A percentile compares a stretch with the other conserved stretches of the same genome.
Conservation (phyloP, 2,797 vertebrate genomes). For the Schizopygopsis malacanthus region DNA sequence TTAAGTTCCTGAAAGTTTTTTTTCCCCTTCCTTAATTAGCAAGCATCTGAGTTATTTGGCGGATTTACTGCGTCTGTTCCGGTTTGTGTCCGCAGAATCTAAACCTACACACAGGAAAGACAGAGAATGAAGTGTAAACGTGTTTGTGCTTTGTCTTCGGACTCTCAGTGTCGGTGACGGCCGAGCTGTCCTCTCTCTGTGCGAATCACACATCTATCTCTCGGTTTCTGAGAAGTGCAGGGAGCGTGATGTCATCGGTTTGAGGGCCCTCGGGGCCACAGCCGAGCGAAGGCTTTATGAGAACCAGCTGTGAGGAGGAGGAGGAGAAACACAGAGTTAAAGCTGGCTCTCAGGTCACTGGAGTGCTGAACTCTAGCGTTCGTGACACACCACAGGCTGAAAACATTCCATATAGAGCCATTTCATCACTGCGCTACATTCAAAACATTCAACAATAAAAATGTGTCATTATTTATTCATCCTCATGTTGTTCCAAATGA, state of each 20-base stretch:
- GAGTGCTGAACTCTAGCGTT: constrained; percentile 36
- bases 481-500: background rate
- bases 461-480: background rate
- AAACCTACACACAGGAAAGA: background rate
- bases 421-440: constrained; percentile 9
- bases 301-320: constrained; percentile 80
- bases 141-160: background rate
- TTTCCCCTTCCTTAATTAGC: background rate
- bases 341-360: constrained; percentile 24
- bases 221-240: constrained; percentile 52
- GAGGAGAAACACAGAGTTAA: constrained; percentile 30
- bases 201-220: constrained; percentile 63
- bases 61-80: background rate
- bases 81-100: background rate
- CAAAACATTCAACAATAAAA: background rate
- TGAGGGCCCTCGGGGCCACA: constrained; percentile 69
- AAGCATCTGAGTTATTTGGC: background rate
- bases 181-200: constrained; percentile 70
- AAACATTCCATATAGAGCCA: background rate
- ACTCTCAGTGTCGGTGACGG: constrained; percentile 9
- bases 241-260: constrained; percentile 76
- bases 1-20: background rate
- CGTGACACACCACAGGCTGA: constrained; percentile 55
- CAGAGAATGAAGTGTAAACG: background rate
- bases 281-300: constrained; percentile 75